Evolutionary conservation across 2,888 invertebrate species (phyloP).

Genomic region (Xestia ashworthii): DNA sequence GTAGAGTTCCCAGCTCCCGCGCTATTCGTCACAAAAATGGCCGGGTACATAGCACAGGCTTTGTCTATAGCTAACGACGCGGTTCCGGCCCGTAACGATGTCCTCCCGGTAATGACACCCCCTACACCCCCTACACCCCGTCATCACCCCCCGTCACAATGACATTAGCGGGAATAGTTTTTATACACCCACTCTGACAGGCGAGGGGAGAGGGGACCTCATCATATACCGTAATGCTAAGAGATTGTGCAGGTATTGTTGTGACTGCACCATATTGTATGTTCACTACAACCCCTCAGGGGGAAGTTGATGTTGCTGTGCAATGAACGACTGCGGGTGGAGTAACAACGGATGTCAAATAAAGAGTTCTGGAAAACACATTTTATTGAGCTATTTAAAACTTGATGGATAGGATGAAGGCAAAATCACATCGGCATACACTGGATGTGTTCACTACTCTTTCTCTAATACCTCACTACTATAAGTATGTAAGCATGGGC

Average conservation of each 20-base stretch:
- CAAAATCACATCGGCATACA: neutral
- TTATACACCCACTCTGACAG: slow-evolving; percentile 63
- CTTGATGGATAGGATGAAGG: neutral
- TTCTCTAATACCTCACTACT: neutral
- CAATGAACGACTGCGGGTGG: too few relatives aligned
- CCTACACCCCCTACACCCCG: slow-evolving; percentile 60
- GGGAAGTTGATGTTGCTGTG: neutral
- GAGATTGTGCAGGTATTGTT: slow-evolving; percentile 44
- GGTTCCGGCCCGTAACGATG: slow-evolving; percentile 87
- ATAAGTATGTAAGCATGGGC: slow-evolving; percentile 8
- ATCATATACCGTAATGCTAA: slow-evolving; percentile 43
- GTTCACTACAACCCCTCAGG: neutral
- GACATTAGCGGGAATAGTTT: slow-evolving; percentile 76
- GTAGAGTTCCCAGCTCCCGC: slow-evolving; percentile 60
- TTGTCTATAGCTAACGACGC: slow-evolving; percentile 86
- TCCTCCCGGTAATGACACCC: slow-evolving; percentile 84
- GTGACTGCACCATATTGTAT: slow-evolving; percentile 13
- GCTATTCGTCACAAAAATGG: slow-evolving; percentile 76
- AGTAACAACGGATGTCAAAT: neutral
- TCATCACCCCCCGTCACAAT: slow-evolving; percentile 75
- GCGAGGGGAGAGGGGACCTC: slow-evolving; percentile 28
- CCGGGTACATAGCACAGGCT: slow-evolving; percentile 82
- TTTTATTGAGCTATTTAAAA: neutral
- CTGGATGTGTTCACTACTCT: too few relatives aligned
- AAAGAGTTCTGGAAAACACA: too few relatives aligned